phyloP scores from a whole-genome alignment of 2,797 vertebrate species.

The Artibeus jamaicensis region DNA sequence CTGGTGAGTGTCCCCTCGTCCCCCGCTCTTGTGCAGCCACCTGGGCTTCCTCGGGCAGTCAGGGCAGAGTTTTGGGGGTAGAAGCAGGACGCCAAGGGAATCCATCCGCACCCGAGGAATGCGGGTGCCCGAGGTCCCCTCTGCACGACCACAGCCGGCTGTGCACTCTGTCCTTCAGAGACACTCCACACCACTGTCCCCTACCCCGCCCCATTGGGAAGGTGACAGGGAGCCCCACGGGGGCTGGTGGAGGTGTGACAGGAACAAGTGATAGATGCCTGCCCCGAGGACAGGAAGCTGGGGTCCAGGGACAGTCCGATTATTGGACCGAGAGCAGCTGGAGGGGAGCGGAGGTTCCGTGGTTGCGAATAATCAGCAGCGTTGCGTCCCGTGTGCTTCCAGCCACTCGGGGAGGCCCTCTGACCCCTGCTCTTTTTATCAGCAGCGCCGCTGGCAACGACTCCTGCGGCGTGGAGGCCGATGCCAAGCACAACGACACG shows the following conservation, averaged over 20 bases:
- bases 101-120: rapidly evolving
- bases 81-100: background rate
- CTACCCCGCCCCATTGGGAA: background rate
- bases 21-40: background rate
- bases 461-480: conserved; percentile 89
- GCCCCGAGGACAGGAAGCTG: background rate
- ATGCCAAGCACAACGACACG: conserved; percentile 92
- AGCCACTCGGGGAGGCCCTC: background rate
- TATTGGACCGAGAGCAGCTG: background rate
- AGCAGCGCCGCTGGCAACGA: conserved; percentile 89
- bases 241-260: rapidly evolving
- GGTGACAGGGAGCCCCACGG: background rate
- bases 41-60: rapidly evolving
- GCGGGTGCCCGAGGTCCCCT: background rate
- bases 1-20: conserved; percentile 88
- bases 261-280: no score
- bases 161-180: background rate
- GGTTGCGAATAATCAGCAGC: rapidly evolving
- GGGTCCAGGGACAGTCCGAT: background rate
- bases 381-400: background rate
- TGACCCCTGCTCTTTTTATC: conserved; percentile 64
- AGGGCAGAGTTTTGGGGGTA: rapidly evolving
- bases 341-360: rapidly evolving
- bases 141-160: rapidly evolving
- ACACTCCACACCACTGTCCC: background rate